phyloP scores from a whole-genome alignment of 2,888 invertebrate species.

The Listrodromus nycthemerus region DNA sequence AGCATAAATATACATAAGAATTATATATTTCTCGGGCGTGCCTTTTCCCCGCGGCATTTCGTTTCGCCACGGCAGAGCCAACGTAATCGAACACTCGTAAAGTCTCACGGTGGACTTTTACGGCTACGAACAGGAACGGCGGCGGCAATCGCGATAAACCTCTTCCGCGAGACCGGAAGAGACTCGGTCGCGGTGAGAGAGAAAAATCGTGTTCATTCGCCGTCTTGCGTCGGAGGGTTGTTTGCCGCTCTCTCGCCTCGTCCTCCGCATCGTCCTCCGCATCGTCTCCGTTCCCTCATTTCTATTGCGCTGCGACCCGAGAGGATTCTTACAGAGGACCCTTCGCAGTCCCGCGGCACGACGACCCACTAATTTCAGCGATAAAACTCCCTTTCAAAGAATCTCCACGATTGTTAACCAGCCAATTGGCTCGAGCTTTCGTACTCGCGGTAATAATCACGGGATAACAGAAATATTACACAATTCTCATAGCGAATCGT shows the following conservation, averaged over 20 bases:
- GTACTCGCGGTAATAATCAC: background rate
- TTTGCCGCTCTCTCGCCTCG: conserved; percentile 1
- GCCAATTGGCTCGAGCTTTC: background rate
- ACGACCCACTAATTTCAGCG: conserved; percentile 26
- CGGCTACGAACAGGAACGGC: conserved; percentile 41
- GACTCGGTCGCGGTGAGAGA: conserved; percentile 20
- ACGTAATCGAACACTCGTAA: conserved; percentile 67
- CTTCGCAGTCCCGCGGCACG: conserved; percentile 14
- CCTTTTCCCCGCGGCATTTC: conserved; percentile 43
- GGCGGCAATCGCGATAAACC: conserved; percentile 55
- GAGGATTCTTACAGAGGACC: background rate
- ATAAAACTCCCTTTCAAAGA: conserved; percentile 11
- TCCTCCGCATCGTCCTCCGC: background rate
- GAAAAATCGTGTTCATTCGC: conserved; percentile 10
- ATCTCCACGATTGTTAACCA: conserved; percentile 15
- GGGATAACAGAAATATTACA: background rate
- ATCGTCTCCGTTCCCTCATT: background rate
- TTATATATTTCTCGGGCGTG: conserved; percentile 5
- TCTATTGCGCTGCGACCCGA: background rate
- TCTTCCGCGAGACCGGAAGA: conserved; percentile 64
- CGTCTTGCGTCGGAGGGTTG: conserved; percentile 22
- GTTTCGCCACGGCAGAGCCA: conserved; percentile 48
- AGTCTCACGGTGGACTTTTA: conserved; percentile 66
- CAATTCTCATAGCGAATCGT: background rate
- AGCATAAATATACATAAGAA: conserved; percentile 58